phyloP scores from a whole-genome alignment of 2,888 invertebrate genomes.

The Eupithecia subfuscata region DNA sequence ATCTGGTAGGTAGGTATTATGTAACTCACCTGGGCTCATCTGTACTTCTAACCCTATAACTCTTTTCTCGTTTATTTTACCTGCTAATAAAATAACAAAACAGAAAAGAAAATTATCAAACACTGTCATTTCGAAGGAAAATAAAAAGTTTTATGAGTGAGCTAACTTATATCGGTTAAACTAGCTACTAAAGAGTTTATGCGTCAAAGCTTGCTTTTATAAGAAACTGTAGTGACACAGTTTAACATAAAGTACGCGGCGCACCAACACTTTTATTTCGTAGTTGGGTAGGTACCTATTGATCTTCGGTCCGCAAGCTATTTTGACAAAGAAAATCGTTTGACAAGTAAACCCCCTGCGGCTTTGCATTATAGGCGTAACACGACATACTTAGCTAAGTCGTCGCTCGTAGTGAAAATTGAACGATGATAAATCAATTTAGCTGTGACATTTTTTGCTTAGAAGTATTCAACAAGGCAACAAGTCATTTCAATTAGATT shows the following conservation, averaged over 20 bases:
- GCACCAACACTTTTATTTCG: neutral
- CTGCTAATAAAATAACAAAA: slow-evolving; percentile 54
- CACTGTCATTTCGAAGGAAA: slow-evolving; percentile 48
- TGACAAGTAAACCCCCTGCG: slow-evolving; percentile 52
- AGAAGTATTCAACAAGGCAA: slow-evolving; percentile 13
- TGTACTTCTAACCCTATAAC: slow-evolving; percentile 68
- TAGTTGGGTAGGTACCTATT: neutral
- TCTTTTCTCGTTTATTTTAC: slow-evolving; percentile 57
- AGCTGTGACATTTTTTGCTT: neutral
- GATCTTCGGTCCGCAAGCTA: slow-evolving; percentile 4
- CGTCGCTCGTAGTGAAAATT: slow-evolving; percentile 1
- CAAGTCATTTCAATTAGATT: slow-evolving; percentile 47
- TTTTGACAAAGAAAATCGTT: slow-evolving; percentile 53
- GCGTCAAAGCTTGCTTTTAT: slow-evolving; percentile 32
- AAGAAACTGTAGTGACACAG: too few relatives aligned
- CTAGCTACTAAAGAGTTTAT: slow-evolving; percentile 24
- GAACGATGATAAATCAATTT: neutral
- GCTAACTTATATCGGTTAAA: neutral
- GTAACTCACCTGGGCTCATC: slow-evolving; percentile 64
- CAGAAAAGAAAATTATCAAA: slow-evolving; percentile 46
- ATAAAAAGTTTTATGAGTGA: slow-evolving; percentile 11
- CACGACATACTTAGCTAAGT: slow-evolving; percentile 7
- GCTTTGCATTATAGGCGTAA: slow-evolving; percentile 11
- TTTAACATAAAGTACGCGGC: too few relatives aligned
- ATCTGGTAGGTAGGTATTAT: neutral